Evolutionary conservation across 2,888 invertebrate genomes (phyloP).

Genomic region (Pachymerium ferrugineum): DNA sequence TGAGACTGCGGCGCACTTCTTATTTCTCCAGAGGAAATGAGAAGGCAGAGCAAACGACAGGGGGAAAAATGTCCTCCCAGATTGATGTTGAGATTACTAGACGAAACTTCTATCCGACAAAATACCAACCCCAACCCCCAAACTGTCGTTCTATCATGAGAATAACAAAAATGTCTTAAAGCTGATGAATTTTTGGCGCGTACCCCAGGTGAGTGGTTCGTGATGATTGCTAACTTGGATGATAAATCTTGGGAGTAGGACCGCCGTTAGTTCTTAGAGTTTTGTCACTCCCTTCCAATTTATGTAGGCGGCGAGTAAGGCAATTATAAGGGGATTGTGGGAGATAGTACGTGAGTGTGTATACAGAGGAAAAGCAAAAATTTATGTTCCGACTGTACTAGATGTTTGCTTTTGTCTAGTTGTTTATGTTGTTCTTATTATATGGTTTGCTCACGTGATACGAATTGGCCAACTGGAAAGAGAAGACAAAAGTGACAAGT

Average conservation of each 20-base stretch:
- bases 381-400: neutral
- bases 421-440: neutral
- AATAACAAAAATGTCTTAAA: constrained; percentile 18
- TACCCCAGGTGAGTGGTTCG: neutral
- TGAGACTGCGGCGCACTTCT: constrained; percentile 9
- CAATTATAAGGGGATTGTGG: constrained; percentile 24
- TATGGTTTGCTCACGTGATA: neutral
- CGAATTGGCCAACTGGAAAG: neutral
- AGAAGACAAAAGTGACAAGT: too few species aligned
- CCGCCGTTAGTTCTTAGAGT: constrained; percentile 1
- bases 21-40: constrained; percentile 25
- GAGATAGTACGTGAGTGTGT: constrained; percentile 23
- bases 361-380: constrained; percentile 15
- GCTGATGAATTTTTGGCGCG: constrained; percentile 12
- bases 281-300: neutral
- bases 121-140: neutral
- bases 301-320: constrained; percentile 2
- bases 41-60: constrained; percentile 24
- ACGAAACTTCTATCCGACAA: constrained; percentile 16
- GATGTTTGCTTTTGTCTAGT: neutral
- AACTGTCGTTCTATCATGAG: neutral
- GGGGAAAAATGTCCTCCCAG: constrained; percentile 24
- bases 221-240: neutral
- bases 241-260: neutral
- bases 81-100: constrained; percentile 18